Base-by-base conservation (phyloP, 2,888 invertebrate species). In the Aleiodes testaceus region DNA sequence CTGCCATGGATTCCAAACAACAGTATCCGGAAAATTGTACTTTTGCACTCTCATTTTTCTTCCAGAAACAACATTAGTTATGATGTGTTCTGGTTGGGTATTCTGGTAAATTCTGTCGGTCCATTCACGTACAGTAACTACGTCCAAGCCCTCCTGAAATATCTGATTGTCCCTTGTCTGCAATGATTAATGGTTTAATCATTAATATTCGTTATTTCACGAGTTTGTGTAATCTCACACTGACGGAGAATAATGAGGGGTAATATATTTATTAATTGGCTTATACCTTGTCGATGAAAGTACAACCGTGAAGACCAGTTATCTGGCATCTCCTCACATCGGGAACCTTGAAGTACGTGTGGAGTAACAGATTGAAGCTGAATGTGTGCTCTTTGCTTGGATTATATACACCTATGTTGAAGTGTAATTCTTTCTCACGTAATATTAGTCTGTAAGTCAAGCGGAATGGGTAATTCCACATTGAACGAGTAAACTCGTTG, bases 1-100 rank as follows among this genome's bases (percentile, higher is more conserved):
- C 77, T 93, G 89, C 98, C 98, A 98, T 0, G 98, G 98, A 90
- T 98, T 98, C 98, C 98, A 98, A 77, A 98, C 92, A 77, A 98
- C 98, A 89, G 97, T 97, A 84, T 97, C 97, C 0, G 97, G 96
- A 86, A 98, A 95, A 89, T 97, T 97, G 88, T 95, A 95, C 88
- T 97, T 97, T 88, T 95, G 95, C 85, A 98, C 92, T 84, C 95
- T 91, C 94, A 97, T 95, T 89, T 96, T 96, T 74, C 96, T 90
- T 0, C 96, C 95, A 77, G 96, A 96, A 67, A 96, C 96, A 53
- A 96, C 95, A 88, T 97, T 97, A 76, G 95, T 95, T 84, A 98
- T 95, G 84, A 96, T 94, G 88, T 97, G 96, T 87, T 96, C 96
- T 83, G 94, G 95, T 80, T 96, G 95, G 16, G 97, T 97, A 88